phyloP scores from a whole-genome alignment of 2,113 vertebrate genomes.

The Gobiocypris rarus region DNA sequence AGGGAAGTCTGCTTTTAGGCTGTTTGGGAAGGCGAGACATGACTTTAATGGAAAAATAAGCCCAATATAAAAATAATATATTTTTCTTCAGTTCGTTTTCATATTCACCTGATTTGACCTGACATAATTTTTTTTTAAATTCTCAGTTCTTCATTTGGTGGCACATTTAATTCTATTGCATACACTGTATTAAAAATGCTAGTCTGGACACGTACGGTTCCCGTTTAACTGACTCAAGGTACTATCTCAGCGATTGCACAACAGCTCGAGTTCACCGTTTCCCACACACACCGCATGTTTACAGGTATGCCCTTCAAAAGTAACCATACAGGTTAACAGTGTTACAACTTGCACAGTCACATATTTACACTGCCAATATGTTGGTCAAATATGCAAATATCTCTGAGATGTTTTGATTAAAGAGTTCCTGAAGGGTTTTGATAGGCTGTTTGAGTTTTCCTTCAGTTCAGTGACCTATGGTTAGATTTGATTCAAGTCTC shows the following conservation, averaged over 20 bases:
- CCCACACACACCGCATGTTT: neutral
- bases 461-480: neutral
- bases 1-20: neutral
- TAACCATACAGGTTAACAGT: neutral
- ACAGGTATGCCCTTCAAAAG: neutral
- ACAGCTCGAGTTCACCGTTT: neutral
- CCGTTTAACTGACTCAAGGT: neutral
- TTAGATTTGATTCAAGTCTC: neutral
- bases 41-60: too few relatives aligned
- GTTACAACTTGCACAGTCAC: neutral
- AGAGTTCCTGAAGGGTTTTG: neutral
- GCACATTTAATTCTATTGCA: neutral
- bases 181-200: neutral
- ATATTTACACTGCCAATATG: neutral
- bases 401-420: neutral
- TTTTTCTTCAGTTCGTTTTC: neutral
- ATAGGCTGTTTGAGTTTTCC: neutral
- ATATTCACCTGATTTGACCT: neutral
- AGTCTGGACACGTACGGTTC: conserved; percentile 6
- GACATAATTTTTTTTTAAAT: too few relatives aligned
- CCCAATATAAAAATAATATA: too few relatives aligned
- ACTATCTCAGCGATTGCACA: neutral
- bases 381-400: neutral
- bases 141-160: neutral
- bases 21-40: too few relatives aligned